Percentiles rank a stretch among this genome's conserved stretches.
Conservation (phyloP, 2,113 vertebrate species). For the Rhodinocichla rosea region DNA sequence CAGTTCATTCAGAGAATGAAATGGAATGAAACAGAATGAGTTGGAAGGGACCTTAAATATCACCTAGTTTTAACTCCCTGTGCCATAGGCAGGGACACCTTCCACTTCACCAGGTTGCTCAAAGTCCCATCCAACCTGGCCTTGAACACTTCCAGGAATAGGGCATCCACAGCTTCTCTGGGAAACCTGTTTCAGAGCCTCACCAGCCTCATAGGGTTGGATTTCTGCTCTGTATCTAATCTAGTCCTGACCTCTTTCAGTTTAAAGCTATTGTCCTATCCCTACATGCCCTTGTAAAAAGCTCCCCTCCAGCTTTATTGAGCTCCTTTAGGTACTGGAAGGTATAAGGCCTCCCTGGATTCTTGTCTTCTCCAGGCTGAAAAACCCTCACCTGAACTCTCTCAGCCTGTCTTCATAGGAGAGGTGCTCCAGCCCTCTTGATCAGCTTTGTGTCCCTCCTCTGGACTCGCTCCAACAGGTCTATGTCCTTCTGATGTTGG, state of each 20-base stretch:
- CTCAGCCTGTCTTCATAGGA: not conserved
- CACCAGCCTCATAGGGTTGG: not conserved
- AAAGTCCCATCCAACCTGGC: not conserved
- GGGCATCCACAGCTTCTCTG: not conserved
- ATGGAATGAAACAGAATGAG: not conserved
- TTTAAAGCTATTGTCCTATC: not conserved
- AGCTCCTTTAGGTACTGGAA: not conserved
- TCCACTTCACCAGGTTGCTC: not conserved
- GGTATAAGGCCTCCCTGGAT: fast-evolving
- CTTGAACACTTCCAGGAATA: not conserved
- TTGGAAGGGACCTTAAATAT: not conserved
- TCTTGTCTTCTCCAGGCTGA: not conserved
- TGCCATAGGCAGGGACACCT: not conserved
- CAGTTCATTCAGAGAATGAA: not conserved
- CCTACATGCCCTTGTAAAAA: not conserved
- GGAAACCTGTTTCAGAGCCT: not conserved
- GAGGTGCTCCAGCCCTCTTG: not conserved
- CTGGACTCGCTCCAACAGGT: not conserved
- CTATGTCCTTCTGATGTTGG: not conserved
- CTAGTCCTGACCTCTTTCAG: not conserved
- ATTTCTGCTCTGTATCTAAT: not conserved
- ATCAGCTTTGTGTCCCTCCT: not conserved
- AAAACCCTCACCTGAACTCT: not conserved
- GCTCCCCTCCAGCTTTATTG: not conserved
- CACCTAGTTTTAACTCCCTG: not conserved